These are phyloP conservation scores for Carposina sasakii DNA, from an alignment of 1,140 invertebrate species.

Conservation along the genomic window DNA sequence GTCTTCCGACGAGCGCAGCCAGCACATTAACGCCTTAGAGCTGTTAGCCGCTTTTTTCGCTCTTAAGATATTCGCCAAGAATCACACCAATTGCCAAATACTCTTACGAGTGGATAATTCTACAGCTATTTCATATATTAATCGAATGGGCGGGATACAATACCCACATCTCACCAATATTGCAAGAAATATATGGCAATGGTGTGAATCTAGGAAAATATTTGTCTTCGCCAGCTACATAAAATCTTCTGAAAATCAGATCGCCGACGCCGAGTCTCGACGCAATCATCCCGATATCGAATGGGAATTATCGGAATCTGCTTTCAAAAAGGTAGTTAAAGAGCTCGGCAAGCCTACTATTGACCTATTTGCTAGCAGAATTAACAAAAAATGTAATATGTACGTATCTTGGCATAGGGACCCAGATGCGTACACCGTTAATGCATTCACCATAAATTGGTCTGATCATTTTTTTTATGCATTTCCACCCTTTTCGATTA, in stretches of 20 bases:
- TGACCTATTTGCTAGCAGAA: conserved; percentile 18
- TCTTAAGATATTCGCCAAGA: conserved; percentile 1
- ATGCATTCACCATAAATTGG: conserved; percentile 37
- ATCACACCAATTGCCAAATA: conserved; percentile 9
- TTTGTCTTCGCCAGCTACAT: conserved; percentile 27
- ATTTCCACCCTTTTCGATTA: conserved; percentile 35
- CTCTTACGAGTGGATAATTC: conserved; percentile 29
- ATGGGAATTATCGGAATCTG: conserved; percentile 12
- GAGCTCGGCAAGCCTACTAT: conserved; percentile 24
- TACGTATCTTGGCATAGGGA: conserved; percentile 29
- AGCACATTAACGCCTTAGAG: conserved; percentile 8
- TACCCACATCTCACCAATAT: conserved; percentile 21
- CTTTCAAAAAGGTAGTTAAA: conserved; percentile 17
- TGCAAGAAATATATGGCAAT: conserved; percentile 27
- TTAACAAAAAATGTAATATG: conserved; percentile 32
- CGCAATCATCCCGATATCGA: conserved; percentile 15
- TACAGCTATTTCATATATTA: conserved; percentile 26
- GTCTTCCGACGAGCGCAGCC: conserved; percentile 11
- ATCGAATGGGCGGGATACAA: conserved; percentile 30
- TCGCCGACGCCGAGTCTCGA: conserved; percentile 30
- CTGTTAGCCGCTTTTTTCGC: conserved; percentile 4
- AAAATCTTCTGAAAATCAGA: conserved; percentile 24
- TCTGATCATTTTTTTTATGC: conserved; percentile 30
- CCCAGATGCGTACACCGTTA: conserved; percentile 20
- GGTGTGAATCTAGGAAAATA: conserved; percentile 31